Percentiles rank a stretch among this genome's conserved stretches.
Evolutionary conservation across 2,888 invertebrate species (phyloP).

Genomic region (Agrypnus murinus): DNA sequence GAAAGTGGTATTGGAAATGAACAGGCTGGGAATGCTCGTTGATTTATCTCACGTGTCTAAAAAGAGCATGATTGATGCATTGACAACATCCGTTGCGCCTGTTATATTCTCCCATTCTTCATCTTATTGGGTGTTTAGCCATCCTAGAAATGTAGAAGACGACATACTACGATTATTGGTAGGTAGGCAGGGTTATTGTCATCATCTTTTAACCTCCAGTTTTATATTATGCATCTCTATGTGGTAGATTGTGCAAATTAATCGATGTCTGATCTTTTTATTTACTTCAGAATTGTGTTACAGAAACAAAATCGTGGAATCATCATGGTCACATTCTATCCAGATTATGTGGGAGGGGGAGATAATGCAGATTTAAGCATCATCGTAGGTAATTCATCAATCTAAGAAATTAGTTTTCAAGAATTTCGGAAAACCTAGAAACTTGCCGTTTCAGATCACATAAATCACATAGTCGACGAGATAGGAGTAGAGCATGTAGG

Average conservation of each 20-base stretch:
- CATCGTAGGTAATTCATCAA: conserved; percentile 78
- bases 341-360: conserved; percentile 8
- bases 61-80: conserved; percentile 74
- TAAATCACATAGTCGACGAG: conserved; percentile 70
- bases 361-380: conserved; percentile 76
- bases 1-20: conserved; percentile 77
- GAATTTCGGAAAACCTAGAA: too few species aligned
- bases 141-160: conserved; percentile 76
- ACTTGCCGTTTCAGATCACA: neutral
- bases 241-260: too few species aligned
- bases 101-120: conserved; percentile 79
- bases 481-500: conserved; percentile 73
- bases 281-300: too few species aligned
- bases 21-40: conserved; percentile 78
- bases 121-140: conserved; percentile 72
- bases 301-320: conserved; percentile 45
- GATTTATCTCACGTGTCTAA: conserved; percentile 77
- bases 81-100: conserved; percentile 74
- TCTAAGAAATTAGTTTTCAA: too few species aligned
- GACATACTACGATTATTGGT: conserved; percentile 73
- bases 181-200: too few species aligned
- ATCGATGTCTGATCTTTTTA: too few species aligned
- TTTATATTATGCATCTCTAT: too few species aligned
- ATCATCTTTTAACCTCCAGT: too few species aligned
- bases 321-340: conserved; percentile 20